These are phyloP conservation scores for Solenopsis invicta DNA, from an alignment of 1,140 invertebrate genomes.

Conservation along the genomic window DNA sequence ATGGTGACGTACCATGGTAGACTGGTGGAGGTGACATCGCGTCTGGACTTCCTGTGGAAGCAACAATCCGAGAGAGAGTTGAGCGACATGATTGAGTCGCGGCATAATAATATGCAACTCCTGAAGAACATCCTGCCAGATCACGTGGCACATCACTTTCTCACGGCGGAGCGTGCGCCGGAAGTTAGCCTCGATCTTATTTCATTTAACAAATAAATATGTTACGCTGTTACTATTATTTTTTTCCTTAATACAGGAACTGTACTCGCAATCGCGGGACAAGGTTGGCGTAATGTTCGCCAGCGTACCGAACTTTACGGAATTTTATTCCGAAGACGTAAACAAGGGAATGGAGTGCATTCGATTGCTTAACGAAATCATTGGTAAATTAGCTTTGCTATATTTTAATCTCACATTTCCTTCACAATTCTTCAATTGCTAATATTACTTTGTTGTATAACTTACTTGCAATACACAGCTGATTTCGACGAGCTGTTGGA, in stretches of 20 bases:
- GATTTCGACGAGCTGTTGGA: constrained; percentile 97
- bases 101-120: constrained; percentile 94
- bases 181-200: constrained; percentile 87
- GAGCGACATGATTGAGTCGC: constrained; percentile 96
- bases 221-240: background rate
- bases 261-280: constrained; percentile 97
- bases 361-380: constrained; percentile 98
- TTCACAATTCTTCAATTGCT: background rate
- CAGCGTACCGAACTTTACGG: constrained; percentile 99
- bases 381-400: constrained; percentile 88
- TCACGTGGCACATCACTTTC: constrained; percentile 97
- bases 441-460: no score
- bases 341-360: constrained; percentile 99
- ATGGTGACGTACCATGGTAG: constrained; percentile 97
- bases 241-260: constrained; percentile 89
- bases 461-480: constrained; percentile 86
- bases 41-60: constrained; percentile 98
- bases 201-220: background rate
- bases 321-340: constrained; percentile 99
- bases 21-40: constrained; percentile 94
- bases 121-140: constrained; percentile 98
- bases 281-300: constrained; percentile 99
- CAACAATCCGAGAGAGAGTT: constrained; percentile 96
- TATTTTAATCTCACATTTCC: background rate
- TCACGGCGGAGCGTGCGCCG: constrained; percentile 91